Base-by-base conservation (phyloP, 2,113 vertebrate genomes). In the Sitta europaea region DNA sequence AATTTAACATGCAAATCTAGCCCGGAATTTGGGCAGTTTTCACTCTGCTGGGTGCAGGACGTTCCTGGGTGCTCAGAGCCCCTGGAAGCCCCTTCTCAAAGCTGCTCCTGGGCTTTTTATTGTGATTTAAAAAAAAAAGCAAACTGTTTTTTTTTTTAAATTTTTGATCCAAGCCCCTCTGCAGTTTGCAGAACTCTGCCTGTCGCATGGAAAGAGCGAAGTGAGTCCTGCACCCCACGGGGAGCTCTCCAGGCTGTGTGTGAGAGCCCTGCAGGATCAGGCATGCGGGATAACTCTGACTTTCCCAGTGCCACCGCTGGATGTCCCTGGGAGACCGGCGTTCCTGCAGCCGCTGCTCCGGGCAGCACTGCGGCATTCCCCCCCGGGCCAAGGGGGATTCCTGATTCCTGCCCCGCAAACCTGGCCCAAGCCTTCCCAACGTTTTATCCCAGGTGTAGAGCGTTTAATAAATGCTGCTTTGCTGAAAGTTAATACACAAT, bases 31-130 rank as follows among this genome's bases (percentile, higher is more conserved):
- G n/a, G 28, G 15, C 15, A 24, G 24, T 1, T 43, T 18, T 36
- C 28, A 5, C 43, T 40, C 33, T 0, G 5, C 24, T 23, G 31
- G 13, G 6, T 12, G 8, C 0, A 0, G 50, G 36, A 47, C 4
- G 1, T 23, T 47, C 40, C 47, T 4, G 36, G 17, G 35, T 24
- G 16, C 9, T 81, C 61, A 57, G 53, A 62, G 23, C 45, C 54
- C 50, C 31, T 38, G 53, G 19, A 48, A 40, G 6, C 15, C 23
- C 6, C 4, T 36, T 40, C 22, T 13, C 7, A 43, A 51, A 66
- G 73, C 21, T 24, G 18, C 9, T 85, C 15, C 53, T 45, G 20
- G 50, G 31, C 18, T 88, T 78, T 84, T 40, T 3, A 19, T 28
- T 75, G 35, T 5, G 27, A 12, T 9, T 29, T 61, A n/a, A n/a